Evolutionary conservation across 2,113 vertebrate species (phyloP).

Genomic region (Emydocephalus ijimae): DNA sequence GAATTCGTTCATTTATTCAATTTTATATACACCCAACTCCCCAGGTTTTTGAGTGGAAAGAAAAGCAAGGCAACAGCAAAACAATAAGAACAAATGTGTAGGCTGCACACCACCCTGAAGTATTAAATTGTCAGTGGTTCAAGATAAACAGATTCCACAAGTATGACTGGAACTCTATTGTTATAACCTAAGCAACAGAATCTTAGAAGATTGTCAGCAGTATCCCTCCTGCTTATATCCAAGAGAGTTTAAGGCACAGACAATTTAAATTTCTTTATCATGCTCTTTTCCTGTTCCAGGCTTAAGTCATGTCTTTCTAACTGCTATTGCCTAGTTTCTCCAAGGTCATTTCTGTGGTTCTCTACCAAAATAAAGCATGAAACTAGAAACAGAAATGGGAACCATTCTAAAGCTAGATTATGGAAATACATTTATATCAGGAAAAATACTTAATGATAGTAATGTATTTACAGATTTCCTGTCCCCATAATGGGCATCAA

Average conservation of each 20-base stretch:
- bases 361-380: not conserved
- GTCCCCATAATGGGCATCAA: conserved; percentile 18
- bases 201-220: not conserved
- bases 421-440: not conserved
- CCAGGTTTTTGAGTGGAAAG: not conserved
- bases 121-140: not conserved
- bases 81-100: not conserved
- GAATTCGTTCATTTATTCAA: not conserved
- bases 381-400: not conserved
- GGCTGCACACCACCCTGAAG: not conserved
- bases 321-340: not conserved
- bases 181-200: not conserved
- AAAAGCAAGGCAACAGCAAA: not conserved
- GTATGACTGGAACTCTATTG: not conserved
- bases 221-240: not conserved
- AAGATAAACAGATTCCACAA: not conserved
- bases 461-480: not conserved
- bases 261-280: not conserved
- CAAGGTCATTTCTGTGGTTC: not conserved
- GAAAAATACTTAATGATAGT: not conserved
- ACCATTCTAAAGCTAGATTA: not conserved
- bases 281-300: not conserved
- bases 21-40: not conserved
- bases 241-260: not conserved
- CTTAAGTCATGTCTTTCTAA: not conserved